These are phyloP conservation scores for Oncorhynchus tshawytscha DNA, from an alignment of 2,113 vertebrate species.

Conservation along the genomic window DNA sequence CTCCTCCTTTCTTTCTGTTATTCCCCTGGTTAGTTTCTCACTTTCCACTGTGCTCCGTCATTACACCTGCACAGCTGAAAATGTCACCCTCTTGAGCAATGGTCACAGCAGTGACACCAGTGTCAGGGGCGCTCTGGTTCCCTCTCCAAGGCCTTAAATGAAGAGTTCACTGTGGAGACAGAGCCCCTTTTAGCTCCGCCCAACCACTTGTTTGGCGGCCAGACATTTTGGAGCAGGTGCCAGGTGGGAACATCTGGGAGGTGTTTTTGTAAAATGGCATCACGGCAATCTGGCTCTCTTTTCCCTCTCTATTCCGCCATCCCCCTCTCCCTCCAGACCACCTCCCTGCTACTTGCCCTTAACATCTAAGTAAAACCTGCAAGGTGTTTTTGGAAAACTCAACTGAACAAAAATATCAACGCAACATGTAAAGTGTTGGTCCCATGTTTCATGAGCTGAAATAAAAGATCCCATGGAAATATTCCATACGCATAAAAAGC, in stretches of 20 bases:
- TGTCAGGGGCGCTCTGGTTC: slow-evolving; percentile 21
- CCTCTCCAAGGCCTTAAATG: slow-evolving; percentile 39
- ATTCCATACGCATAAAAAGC: too few species aligned
- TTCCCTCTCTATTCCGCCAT: too few species aligned
- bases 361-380: too few species aligned
- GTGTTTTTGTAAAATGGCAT: too few species aligned
- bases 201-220: slow-evolving; percentile 42
- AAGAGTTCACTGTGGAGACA: slow-evolving; percentile 37
- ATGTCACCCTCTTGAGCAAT: slow-evolving; percentile 20
- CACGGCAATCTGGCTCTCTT: too few species aligned
- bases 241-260: too few species aligned
- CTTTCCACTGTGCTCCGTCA: not conserved
- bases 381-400: too few species aligned
- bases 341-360: too few species aligned
- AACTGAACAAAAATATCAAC: too few species aligned
- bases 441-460: too few species aligned
- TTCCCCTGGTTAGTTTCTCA: not conserved
- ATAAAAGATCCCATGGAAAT: too few species aligned
- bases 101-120: not conserved
- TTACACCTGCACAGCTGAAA: slow-evolving; percentile 13
- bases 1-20: not conserved
- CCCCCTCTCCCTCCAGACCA: not conserved
- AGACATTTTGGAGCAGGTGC: slow-evolving; percentile 36
- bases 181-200: slow-evolving; percentile 50
- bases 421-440: too few species aligned